Conservation (phyloP, 1,140 invertebrate genomes). For the Trichomalopsis sarcophagae region DNA sequence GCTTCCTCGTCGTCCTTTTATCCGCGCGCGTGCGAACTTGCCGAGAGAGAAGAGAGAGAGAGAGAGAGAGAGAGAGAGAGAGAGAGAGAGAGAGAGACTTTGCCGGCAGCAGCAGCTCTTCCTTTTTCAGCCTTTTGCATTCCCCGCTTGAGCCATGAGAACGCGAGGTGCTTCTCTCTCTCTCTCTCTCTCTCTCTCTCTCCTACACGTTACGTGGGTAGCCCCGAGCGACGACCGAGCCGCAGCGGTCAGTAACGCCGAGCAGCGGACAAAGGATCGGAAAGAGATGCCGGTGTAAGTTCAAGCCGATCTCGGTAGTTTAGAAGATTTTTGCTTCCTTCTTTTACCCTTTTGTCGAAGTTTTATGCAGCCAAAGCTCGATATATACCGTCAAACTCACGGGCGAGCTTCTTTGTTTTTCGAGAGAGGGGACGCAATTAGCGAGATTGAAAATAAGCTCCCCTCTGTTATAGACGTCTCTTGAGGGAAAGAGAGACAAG, state of each 20-base stretch:
- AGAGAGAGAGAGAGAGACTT: not conserved
- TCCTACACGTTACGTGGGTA: constrained; percentile 57
- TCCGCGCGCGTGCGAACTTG: constrained; percentile 34
- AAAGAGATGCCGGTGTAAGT: not conserved
- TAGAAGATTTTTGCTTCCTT: too few relatives aligned
- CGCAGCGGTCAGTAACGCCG: not conserved
- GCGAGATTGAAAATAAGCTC: constrained; percentile 11
- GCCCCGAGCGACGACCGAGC: constrained; percentile 14
- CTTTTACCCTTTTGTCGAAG: too few relatives aligned
- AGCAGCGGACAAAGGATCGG: constrained; percentile 2
- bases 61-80: not conserved
- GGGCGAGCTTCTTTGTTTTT: too few relatives aligned
- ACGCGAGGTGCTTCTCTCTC: constrained; percentile 51
- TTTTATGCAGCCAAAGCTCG: too few relatives aligned
- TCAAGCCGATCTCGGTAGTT: not conserved
- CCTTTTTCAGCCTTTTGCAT: constrained; percentile 69
- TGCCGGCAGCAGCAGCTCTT: constrained; percentile 26
- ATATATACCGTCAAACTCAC: too few relatives aligned
- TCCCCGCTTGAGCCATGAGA: constrained; percentile 61
- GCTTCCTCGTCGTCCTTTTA: constrained; percentile 53
- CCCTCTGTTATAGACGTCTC: not conserved
- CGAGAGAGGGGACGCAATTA: too few relatives aligned
- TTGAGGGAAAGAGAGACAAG: constrained; percentile 29
- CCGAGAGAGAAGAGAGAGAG: not conserved
- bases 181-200: constrained; percentile 52